phyloP scores from a whole-genome alignment of 2,797 vertebrate species.

The Semaprochilodus insignis region DNA sequence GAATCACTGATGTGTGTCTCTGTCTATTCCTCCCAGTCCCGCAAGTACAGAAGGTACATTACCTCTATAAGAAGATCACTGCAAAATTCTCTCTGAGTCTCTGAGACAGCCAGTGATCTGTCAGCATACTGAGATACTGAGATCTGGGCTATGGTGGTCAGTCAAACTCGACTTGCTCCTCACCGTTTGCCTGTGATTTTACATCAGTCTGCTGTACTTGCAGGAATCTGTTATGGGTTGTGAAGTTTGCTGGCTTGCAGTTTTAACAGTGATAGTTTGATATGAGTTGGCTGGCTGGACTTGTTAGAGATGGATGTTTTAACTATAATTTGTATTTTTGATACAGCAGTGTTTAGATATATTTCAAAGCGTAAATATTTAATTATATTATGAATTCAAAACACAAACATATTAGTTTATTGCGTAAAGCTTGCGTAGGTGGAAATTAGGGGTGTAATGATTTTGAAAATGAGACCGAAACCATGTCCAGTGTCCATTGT shows the following conservation, averaged over 20 bases:
- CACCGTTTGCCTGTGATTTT: neutral
- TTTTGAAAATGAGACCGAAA: no score
- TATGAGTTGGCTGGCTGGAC: neutral
- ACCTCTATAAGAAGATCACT: constrained; percentile 7
- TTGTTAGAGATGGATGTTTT: neutral
- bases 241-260: neutral
- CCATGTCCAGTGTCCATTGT: no score
- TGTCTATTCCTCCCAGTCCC: constrained; percentile 14
- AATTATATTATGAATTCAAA: no score
- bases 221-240: neutral
- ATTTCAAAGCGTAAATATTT: no score
- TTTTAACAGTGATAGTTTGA: neutral
- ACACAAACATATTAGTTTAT: no score
- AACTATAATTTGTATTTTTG: neutral
- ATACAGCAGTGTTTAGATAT: no score
- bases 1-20: constrained; percentile 41
- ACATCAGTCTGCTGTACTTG: neutral
- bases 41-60: constrained; percentile 26
- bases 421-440: no score
- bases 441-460: no score
- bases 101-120: neutral
- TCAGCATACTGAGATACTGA: constrained; percentile 8
- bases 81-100: neutral
- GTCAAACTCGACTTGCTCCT: neutral
- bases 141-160: neutral